Base-by-base conservation (phyloP, 64 coral and sea anemone genomes). In the Pocillopora verrucosa region DNA sequence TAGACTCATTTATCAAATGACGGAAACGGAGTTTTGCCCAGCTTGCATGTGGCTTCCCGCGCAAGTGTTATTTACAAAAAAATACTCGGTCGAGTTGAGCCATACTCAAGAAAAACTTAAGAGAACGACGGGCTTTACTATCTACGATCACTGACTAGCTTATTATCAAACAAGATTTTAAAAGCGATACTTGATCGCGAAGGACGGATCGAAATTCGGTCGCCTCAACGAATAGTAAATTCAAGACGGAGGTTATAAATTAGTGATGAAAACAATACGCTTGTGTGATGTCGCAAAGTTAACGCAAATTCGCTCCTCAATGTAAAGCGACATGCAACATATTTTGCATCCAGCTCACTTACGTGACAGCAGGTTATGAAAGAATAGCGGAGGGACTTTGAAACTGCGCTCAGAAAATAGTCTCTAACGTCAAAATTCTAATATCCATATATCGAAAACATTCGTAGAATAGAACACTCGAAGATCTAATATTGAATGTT, bases 191-290 rank as follows among this genome's bases (percentile, higher is more conserved):
- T 2, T 15, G 26, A 57, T 72, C 41, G 41, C 41, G 41, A 51
- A 51, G 64, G 45, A 64, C 60, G 25, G 63, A 45, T 56, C 11
- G 63, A 84, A 38, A 69, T 62, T 36, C 34, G 14, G 14, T 13
- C 4, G 16, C 16, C 56, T 72, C 26, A 9, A 9, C 35, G 19
- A 19, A 2, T 34, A 45, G 65, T 72, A 72, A 51, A 62, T 83
- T 72, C 37, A 56, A 22, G 36, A 45, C 65, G 56, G n/a, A 72
- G 36, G 69, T 41, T 56, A 85, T 72, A 67, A 83, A 83, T 83
- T 72, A 85, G 72, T 85, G 69, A 85, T 85, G 82, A 72, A 58
- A 72, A 41, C 17, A 85, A 70, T 16, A 17, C 14, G 35, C 9
- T 14, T 0, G 82, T 85, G 37, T 15, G 36, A 72, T 57, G 36